Evolutionary conservation across 2,113 vertebrate species (phyloP).

Genomic region (Lophotis ruficrista): DNA sequence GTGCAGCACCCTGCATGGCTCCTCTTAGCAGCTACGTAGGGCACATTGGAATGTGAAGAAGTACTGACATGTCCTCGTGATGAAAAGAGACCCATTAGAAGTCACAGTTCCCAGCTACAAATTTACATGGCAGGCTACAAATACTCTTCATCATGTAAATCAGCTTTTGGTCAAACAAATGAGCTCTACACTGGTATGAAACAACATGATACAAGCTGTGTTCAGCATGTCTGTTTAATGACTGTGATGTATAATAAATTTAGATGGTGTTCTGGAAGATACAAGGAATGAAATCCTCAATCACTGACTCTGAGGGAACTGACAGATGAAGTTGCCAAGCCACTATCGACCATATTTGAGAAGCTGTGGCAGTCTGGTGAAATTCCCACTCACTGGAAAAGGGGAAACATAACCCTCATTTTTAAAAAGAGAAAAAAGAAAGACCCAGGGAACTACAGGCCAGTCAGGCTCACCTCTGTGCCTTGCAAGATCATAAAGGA

Average conservation of each 20-base stretch:
- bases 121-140: background rate
- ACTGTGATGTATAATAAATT: background rate
- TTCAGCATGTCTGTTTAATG: background rate
- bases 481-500: no score
- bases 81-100: background rate
- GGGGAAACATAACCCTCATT: no score
- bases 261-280: background rate
- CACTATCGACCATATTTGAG: no score
- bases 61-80: fast-evolving
- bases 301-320: background rate
- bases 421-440: no score
- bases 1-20: fast-evolving
- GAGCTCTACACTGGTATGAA: background rate
- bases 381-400: no score
- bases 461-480: no score
- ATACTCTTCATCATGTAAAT: background rate
- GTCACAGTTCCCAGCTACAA: background rate
- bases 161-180: background rate
- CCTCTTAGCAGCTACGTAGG: background rate
- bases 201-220: background rate
- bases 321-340: no score
- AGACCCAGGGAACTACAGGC: no score
- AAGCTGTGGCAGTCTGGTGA: no score
- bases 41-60: fast-evolving
- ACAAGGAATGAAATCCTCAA: background rate